Evolutionary conservation across 2,888 invertebrate genomes (phyloP), one percentile per base, ranked within the genome.

Genomic region (Drosophila neoperkinsi): DNA sequence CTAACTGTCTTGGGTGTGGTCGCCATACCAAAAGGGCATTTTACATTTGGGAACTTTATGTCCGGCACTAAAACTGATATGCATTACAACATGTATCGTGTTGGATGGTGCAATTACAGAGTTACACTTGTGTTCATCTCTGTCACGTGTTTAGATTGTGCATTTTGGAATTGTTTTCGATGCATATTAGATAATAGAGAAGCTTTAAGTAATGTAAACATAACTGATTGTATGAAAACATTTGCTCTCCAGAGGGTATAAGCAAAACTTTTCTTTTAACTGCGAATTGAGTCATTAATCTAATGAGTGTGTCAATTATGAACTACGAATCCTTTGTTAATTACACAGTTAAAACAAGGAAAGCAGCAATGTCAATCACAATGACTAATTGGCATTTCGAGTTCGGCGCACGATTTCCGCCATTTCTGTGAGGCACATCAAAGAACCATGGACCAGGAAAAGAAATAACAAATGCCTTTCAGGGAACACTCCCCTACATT

Each of bases 371-470:
- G n/a, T 4, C 59, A 50, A 50, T 50, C n/a, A 57, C 57, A 66
- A 57, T 67, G 60, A 43, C 71, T 75, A 71, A 79, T 75, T 75
- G 79, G 58, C 41, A 46, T 25, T 68, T 59, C 28, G 33, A 31
- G 21, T 49, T 62, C 16, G 38, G 58, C 11, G n/a, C 13, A 46
- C 53, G 52, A 33, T 62, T 63, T 67, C 41, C 60, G 25, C 36
- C 33, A 11, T 51, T 36, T 28, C 25, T 18, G 58, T 33, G 50
- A 18, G 36, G 11, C 43, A 72, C 62, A 43, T 77, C 62, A 67
- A 77, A 61, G 56, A 38, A 51, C 38, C 28, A 31, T 33, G 33
- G 13, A 28, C 33, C n/a, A 46, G 5, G 13, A 21, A 9, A 16
- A 31, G 52, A 31, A 43, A 38, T 49, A 66, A 58, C 50, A 62